A percentile compares a stretch with the other conserved stretches of the same genome.
phyloP scores from a whole-genome alignment of 2,888 invertebrate species.

The Tipula vernalis region DNA sequence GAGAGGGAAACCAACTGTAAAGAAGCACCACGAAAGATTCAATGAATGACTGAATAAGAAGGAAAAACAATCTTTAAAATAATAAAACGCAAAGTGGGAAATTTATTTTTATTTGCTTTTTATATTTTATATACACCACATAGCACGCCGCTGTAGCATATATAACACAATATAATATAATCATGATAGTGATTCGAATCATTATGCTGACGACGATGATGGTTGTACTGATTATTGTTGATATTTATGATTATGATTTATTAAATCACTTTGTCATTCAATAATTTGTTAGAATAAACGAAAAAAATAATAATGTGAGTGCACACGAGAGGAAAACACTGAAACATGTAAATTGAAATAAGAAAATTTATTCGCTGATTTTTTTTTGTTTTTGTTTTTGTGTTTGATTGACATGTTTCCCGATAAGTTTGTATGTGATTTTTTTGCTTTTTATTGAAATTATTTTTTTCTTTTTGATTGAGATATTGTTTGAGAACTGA shows the following conservation, averaged over 20 bases:
- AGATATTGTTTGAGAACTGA: not conserved
- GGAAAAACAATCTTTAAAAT: not conserved
- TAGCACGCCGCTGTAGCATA: not conserved
- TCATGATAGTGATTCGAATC: not conserved
- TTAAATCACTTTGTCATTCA: not conserved
- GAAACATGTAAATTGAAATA: not conserved
- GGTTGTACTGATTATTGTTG: not conserved
- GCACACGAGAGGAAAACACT: not conserved
- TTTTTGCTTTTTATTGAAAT: not conserved
- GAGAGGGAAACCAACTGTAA: not conserved
- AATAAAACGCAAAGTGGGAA: not conserved
- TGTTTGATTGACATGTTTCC: not conserved
- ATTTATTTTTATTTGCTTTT: not conserved
- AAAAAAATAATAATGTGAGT: not conserved
- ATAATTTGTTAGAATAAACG: not conserved
- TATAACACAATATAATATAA: not conserved
- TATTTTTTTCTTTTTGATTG: not conserved
- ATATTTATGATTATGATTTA: not conserved
- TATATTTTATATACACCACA: not conserved
- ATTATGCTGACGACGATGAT: not conserved
- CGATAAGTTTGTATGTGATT: not conserved
- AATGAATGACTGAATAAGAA: not conserved
- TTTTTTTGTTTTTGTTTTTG: not conserved
- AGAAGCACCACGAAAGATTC: not conserved
- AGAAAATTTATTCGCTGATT: not conserved